Conservation (phyloP, 2,113 vertebrate genomes). For the Coregonus clupeaformis region DNA sequence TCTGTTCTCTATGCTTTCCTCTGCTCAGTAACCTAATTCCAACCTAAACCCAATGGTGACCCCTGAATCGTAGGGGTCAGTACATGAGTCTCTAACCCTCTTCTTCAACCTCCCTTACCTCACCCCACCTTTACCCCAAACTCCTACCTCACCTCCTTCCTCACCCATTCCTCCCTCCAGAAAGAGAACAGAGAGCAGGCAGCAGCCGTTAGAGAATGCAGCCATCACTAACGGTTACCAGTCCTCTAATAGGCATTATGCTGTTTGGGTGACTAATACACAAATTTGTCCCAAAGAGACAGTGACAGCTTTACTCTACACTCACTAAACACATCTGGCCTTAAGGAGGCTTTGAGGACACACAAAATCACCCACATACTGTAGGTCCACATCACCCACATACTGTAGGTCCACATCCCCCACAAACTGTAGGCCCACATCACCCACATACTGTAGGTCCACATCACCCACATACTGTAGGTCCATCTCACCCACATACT, state of each 20-base stretch:
- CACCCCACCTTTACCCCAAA: neutral
- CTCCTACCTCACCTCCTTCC: neutral
- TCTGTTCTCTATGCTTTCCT: no score
- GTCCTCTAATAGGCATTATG: conserved; percentile 10
- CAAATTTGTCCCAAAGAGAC: conserved; percentile 1
- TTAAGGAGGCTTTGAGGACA: conserved; percentile 11
- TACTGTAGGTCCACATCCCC: neutral
- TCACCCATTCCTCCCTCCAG: neutral
- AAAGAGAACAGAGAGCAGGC: neutral
- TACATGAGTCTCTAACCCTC: no score
- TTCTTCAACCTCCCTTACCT: no score
- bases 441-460: neutral
- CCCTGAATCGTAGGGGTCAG: no score
- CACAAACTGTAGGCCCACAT: no score
- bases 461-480: conserved; percentile 12
- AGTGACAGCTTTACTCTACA: conserved; percentile 1
- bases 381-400: neutral
- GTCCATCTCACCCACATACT: no score
- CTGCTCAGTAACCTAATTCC: no score
- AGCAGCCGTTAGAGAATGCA: neutral
- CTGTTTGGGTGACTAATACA: conserved; percentile 30
- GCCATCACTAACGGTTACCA: conserved; percentile 11
- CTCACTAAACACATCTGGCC: conserved; percentile 44
- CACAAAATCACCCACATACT: conserved; percentile 6
- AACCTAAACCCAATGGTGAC: no score